Base-by-base conservation (phyloP, 2,888 invertebrate species). In the Nemapogon koenigi region DNA sequence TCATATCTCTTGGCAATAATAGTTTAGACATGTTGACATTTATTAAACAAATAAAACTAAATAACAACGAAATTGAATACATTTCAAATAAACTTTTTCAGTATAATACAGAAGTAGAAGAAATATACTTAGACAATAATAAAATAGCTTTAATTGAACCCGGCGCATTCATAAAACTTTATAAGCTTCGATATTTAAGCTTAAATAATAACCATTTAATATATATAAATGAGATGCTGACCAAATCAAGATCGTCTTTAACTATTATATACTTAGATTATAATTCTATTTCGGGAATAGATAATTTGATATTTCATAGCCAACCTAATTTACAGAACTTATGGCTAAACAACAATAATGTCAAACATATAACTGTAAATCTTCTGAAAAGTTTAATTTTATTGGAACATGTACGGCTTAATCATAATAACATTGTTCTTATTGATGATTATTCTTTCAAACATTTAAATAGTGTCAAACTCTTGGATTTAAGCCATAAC, bases 101-200 rank as follows among this genome's bases (percentile, higher is more conserved):
- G 45, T 88, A 90, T 3, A 67, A 91, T 45, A 85, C 88, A 1
- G 83, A 86, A 35, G 67, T 94, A 33, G 81, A 90, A 50, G 92
- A 93, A 62, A 71, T 95, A 42, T 90, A 94, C 68, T 79, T 94
- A 42, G 91, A 94, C 61, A 90, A 92, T 64, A 95, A 95, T 68
- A 82, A 84, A 47, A 90, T 95, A 44, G 85, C 85, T 40, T 83
- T 85, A 42, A 90, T 95, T 54, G 91, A 92, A 52, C 83, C 88
- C 13, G 90, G 89, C 15, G 86, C 90, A 4, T 89, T 95, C 57
- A 79, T 84, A 27, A 84, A 85, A 15, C 75, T 93, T 55, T 82
- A 80, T 49, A 86, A 83, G 51, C 80, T 96, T 46, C 90, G 90
- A 55, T 92, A 91, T 61, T 84, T 96, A 27, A 91, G 91, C 64